phyloP scores from a whole-genome alignment of 2,113 vertebrate species.

The Lamprologus ornatipinnis region DNA sequence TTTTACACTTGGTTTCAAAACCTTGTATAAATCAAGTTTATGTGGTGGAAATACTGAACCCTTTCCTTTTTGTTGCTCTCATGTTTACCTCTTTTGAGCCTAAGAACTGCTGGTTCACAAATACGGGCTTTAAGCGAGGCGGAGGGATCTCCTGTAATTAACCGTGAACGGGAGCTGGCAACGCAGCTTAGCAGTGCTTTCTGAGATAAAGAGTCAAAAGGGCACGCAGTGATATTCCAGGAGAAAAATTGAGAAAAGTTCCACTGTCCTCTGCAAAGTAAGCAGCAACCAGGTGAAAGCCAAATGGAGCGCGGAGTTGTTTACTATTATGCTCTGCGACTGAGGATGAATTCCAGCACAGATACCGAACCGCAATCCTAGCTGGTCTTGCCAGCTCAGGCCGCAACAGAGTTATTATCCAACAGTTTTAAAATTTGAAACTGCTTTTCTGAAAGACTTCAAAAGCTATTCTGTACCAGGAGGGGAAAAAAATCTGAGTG shows the following conservation, averaged over 20 bases:
- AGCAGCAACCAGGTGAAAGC: neutral
- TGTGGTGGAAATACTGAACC: neutral
- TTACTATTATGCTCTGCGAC: neutral
- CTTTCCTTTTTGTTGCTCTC: neutral
- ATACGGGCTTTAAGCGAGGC: neutral
- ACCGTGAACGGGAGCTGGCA: neutral
- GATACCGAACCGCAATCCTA: neutral
- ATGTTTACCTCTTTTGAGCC: neutral
- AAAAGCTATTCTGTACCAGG: neutral
- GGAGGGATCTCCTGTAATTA: neutral
- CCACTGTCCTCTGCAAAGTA: neutral
- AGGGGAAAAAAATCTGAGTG: neutral
- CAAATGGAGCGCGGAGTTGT: neutral
- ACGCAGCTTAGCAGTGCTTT: neutral
- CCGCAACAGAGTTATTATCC: neutral
- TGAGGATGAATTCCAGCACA: neutral
- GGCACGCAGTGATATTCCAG: neutral
- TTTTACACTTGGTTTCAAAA: neutral
- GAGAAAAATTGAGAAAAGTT: neutral
- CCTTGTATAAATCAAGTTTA: neutral
- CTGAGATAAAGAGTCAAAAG: neutral
- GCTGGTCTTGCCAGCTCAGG: neutral
- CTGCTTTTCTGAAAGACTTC: neutral
- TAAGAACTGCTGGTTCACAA: neutral
- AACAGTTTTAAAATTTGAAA: neutral